Base-by-base conservation (phyloP, 2,888 invertebrate species). In the Drosophila austrosaltans region DNA sequence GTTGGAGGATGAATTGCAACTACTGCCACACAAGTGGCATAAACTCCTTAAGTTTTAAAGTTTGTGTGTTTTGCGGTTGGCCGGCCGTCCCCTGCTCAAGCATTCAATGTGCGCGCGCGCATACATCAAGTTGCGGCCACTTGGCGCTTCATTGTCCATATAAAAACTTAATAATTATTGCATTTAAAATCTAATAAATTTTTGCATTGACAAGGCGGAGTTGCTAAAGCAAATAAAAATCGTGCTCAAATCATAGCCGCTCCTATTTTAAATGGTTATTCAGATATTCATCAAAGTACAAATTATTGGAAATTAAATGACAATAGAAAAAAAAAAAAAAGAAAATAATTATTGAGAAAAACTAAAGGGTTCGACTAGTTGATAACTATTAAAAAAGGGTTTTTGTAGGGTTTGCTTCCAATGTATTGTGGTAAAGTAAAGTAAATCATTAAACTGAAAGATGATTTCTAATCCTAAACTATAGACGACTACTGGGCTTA, bases 141-240 rank as follows among this genome's bases (percentile, higher is more conserved):
- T 86, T 72, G 80, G 87, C 88, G 84, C 88, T 88, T 86, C 87
- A 86, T 77, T 84, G 87, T 76, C 89, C 85, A 79, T 89, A 81
- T 77, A 82, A 77, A 82, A 89, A 16, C 16, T 81, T 76, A 81
- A 83, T 87, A 87, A 87, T 87, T 89, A 83, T 87, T 89, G 88
- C 89, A 86, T 87, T 87, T 87, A 86, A 87, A 87, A 89, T 87
- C 86, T 82, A 89, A 89, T 87, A 87, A 89, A 87, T 87, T 81
- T 77, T 66, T 69, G 79, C 83, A 85, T 80, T 81, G 88, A 86
- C 84, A 84, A 78, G 48, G 68, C 75, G 66, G 32, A 65, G 61
- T 67, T 65, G 60, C 53, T 25, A 32, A 44, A 36, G 10, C 36
- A 36, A 36, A 66, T 30, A 61, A 63, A 63, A 56, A 63, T 32